Conservation (phyloP, 2,797 vertebrate species). For the Rhynchonycteris naso region DNA sequence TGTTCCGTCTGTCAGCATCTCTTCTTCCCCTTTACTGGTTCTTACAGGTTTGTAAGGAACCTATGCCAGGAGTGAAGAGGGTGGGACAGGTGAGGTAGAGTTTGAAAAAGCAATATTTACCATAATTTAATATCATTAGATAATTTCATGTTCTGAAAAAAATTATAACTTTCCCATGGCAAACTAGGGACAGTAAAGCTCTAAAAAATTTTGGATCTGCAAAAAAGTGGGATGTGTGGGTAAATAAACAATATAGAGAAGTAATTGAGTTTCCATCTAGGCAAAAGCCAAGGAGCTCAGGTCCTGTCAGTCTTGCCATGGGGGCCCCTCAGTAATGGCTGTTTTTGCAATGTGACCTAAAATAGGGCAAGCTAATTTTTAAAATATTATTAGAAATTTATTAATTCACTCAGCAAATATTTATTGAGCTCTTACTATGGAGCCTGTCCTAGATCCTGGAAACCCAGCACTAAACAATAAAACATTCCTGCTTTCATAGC, state of each 20-base stretch:
- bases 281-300: background rate
- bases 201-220: background rate
- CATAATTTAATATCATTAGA: background rate
- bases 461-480: background rate
- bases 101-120: slow-evolving; percentile 25
- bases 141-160: background rate
- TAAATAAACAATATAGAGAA: background rate
- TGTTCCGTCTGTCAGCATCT: background rate
- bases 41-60: background rate
- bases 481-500: background rate
- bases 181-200: background rate
- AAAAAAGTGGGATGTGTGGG: background rate
- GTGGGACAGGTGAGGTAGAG: background rate
- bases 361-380: background rate
- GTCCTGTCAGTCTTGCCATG: background rate
- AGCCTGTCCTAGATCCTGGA: background rate
- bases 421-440: background rate
- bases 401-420: background rate
- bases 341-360: background rate
- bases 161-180: background rate
- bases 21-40: background rate
- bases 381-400: background rate
- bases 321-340: background rate
- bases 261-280: background rate
- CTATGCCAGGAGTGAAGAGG: background rate